Conservation (phyloP, 2,888 invertebrate genomes). For the Tiphia femorata region DNA sequence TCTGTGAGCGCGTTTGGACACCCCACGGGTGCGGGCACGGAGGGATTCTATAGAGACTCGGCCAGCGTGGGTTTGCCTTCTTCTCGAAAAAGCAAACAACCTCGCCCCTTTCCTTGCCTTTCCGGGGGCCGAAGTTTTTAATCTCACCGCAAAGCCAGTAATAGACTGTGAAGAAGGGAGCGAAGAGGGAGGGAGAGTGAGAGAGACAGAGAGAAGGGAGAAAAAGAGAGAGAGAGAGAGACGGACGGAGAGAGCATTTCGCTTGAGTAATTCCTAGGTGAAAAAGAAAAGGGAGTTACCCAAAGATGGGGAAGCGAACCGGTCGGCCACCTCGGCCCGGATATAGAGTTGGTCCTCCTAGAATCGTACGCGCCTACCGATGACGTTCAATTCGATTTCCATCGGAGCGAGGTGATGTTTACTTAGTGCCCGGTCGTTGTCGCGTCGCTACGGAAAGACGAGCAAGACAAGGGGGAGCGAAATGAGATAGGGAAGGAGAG, state of each 20-base stretch:
- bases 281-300: constrained; percentile 36
- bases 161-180: constrained; percentile 3
- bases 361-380: constrained; percentile 18
- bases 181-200: not conserved
- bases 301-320: constrained; percentile 26
- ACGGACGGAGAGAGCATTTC: constrained; percentile 27
- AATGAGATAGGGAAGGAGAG: constrained; percentile 7
- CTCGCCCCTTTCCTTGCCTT: constrained; percentile 14
- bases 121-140: constrained; percentile 23
- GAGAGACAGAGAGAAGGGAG: not conserved
- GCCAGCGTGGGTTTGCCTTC: constrained; percentile 40
- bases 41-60: no score
- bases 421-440: constrained; percentile 30
- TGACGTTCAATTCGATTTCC: constrained; percentile 38
- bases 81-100: constrained; percentile 47
- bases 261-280: constrained; percentile 39
- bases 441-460: no score
- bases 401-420: constrained; percentile 39
- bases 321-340: constrained; percentile 41
- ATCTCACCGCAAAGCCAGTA: constrained; percentile 28
- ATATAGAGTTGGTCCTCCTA: constrained; percentile 11
- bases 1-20: not conserved
- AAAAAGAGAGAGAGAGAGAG: constrained; percentile 6
- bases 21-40: constrained; percentile 11
- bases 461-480: not conserved